Base-by-base conservation (phyloP, 2,888 invertebrate species). In the Neoitamus cyanurus region DNA sequence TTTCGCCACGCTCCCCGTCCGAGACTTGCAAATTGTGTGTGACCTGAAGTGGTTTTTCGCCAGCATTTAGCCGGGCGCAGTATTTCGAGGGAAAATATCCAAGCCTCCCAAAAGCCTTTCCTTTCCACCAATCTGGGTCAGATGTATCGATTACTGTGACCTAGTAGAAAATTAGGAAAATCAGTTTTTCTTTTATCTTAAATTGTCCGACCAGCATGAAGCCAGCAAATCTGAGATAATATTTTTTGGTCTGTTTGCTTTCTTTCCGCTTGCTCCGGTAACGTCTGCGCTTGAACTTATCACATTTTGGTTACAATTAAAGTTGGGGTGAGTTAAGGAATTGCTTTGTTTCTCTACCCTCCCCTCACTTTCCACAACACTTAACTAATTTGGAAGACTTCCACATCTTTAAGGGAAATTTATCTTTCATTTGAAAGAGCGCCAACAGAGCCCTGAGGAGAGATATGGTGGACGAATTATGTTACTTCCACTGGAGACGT, bases 51-150 rank as follows among this genome's bases (percentile, higher is more conserved):
- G 98, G 97, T 88, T 96, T 94, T 90, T 98, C 98, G 5, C 97
- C 97, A 58, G 97, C 95, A 89, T 97, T 96, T 84, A 98, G 92
- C 88, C 96, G 96, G 85, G 97, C 96, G 87, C 98, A 98, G 90
- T 98, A 98, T 89, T 97, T 97, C 31, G 98, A 97, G 3, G 98
- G 98, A 90, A 98, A 98, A 92, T 96, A 98, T 11, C 98, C 98
- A 78, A 96, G 94, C 88, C 96, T 94, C 34, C 98, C 98, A 86
- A 97, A 93, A 89, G 97, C 97, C 91, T 97, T 98, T 73, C 98
- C 98, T 92, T 97, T 97, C 98, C 98, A 98, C 98, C 98, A 98
- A 89, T 98, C 98, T 11, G 96, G 96, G 91, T 98, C 98, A 0
- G 97, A 95, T 72, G 97, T 97, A 90, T 98, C 98, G 87, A 97